Evolutionary conservation across 2,888 invertebrate genomes (phyloP), one percentile per base, ranked within the genome.

Genomic region (Diabrotica balteata): DNA sequence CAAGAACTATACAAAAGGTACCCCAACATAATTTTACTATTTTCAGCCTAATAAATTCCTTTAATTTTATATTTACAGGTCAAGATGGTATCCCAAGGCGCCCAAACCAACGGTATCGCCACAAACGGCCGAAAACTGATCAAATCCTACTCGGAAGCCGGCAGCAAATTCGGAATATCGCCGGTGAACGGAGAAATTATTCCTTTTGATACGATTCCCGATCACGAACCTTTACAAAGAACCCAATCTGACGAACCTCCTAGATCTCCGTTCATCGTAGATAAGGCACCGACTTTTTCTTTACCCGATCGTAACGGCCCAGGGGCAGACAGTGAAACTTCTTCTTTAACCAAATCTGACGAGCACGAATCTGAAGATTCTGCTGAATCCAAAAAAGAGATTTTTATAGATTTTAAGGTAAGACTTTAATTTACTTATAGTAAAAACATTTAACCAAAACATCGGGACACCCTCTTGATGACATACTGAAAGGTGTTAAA

Each of bases 41-140:
- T 32, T 32, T 4, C 4, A 32, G 1, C 32, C 4, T 32, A 32
- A 4, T 4, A 32, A 32, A 32, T 32, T 4, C 5, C 4, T 32
- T 61, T 60, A 42, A 8, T 59, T 32, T 32, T 32, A 32, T 32
- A 32, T 53, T 75, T 83, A 62, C 76, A 92, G 88, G 93, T 94
- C 22, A 92, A 92, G 83, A 94, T 94, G 90, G 93, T 95, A 54
- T 95, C 94, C 9, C 94, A 95, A 80, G 94, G 94, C 22, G 95
- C 95, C 8, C 95, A 95, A 85, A 95, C 95, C 4, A 95, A 95
- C 84, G 95, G 95, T 1, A 85, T 89, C 68, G 85, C 90, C 66
- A 83, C 87, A 69, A 90, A 90, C 78, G 89, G 89, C n/a, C 87
- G 94, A 75, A 91, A 93, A 83, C 85, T 95, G 70, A 92, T 91